Conservation (phyloP, 2,113 vertebrate species). For the Edolisoma coerulescens region DNA sequence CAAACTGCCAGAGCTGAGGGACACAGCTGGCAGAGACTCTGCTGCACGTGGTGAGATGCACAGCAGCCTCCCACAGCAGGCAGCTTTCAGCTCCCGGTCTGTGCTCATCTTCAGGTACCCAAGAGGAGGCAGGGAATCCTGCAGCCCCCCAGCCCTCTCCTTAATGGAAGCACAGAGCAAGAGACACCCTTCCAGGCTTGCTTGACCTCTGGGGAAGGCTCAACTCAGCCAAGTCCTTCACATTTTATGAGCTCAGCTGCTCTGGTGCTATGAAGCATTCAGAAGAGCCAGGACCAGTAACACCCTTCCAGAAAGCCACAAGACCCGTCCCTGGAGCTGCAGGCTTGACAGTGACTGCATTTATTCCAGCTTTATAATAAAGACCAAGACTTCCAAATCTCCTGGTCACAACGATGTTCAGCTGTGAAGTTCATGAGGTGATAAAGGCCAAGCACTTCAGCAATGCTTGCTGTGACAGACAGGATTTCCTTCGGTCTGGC, state of each 20-base stretch:
- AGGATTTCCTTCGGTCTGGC: background rate
- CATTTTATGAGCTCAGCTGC: background rate
- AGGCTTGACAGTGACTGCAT: background rate
- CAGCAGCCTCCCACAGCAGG: background rate
- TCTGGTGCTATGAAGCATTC: background rate
- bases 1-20: background rate
- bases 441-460: background rate
- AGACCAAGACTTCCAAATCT: background rate
- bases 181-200: background rate
- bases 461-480: accelerated
- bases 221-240: background rate
- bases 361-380: background rate
- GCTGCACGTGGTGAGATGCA: background rate
- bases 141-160: background rate
- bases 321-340: background rate
- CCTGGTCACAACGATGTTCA: accelerated
- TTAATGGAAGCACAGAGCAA: background rate
- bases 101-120: background rate
- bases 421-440: background rate
- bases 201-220: background rate
- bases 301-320: background rate
- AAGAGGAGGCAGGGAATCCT: background rate
- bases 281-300: background rate
- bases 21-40: background rate
- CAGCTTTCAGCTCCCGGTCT: background rate